These are phyloP conservation scores for Eupithecia tripunctaria DNA, from an alignment of 2,888 invertebrate species.

Conservation along the genomic window DNA sequence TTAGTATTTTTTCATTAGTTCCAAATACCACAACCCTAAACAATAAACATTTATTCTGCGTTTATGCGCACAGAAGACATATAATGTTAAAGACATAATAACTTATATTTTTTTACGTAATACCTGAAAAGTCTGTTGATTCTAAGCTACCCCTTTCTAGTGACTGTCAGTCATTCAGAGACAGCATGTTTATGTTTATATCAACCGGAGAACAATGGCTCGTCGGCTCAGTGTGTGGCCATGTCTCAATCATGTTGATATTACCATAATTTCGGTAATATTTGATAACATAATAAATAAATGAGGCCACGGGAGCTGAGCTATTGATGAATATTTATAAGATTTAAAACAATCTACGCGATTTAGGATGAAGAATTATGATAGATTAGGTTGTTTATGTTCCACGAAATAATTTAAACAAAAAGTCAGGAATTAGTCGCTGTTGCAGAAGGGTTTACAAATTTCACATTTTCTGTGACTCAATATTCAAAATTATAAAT, in stretches of 20 bases:
- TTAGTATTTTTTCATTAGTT: no score
- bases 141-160: background rate
- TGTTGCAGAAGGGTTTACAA: background rate
- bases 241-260: constrained; percentile 42
- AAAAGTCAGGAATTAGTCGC: background rate
- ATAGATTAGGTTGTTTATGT: constrained; percentile 28
- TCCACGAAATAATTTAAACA: constrained; percentile 1
- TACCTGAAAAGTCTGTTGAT: background rate
- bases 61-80: no score
- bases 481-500: background rate
- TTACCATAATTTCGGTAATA: constrained; percentile 56
- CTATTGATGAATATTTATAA: constrained; percentile 48
- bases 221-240: constrained; percentile 50
- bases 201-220: constrained; percentile 31
- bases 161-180: constrained; percentile 3
- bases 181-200: background rate
- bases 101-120: background rate
- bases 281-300: constrained; percentile 51
- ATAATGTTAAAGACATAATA: no score
- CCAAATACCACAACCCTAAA: no score
- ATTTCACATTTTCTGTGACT: background rate
- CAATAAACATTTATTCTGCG: no score
- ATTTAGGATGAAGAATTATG: constrained; percentile 30
- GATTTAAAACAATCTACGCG: constrained; percentile 12
- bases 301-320: constrained; percentile 36